Evolutionary conservation across 2,888 invertebrate genomes (phyloP), one percentile per base, ranked within the genome.

Genomic region (Lissonota sp.): DNA sequence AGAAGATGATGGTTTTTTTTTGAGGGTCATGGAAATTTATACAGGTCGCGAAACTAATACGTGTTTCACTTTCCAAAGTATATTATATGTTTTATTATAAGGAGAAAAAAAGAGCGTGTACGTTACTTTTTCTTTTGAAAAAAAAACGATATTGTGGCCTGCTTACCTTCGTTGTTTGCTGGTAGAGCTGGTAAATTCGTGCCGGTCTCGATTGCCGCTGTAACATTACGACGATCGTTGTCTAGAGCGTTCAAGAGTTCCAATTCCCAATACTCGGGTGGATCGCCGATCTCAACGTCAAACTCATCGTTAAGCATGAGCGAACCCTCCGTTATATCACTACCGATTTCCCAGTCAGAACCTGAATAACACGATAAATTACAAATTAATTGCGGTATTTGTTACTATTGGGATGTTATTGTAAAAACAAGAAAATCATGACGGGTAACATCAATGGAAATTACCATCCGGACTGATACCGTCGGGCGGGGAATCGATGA

Each of bases 331-430:
- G 93, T 90, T 90, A 94, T 93, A 84, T 94, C 94, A 8, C 92
- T 92, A 64, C 95, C 96, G 53, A 93, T 94, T 88, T 97, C 97
- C 95, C 96, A 97, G 86, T 97, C 97, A 10, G 96, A 94, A 88
- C 96, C 96, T 88, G 26, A 26, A 26, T 26, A 26, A 26, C 26
- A 26, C 26, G 26, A 26, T 26, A 26, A 26, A 26, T 26, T 26
- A 26, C 1, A 3, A 26, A 26, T 26, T 26, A 26, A 3, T 26
- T 3, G 3, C 3, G 26, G 26, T 26, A 26, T 26, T 26, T 26
- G 26, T 26, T 2, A 2, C 26, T 26, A 3, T 26, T 26, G 26
- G 26, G 3, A 26, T 26, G 26, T 26, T 26, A 3, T 26, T 26
- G 26, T 26, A 26, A 26, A 44, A 16, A 58, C 7, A 16, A 66